Percentiles rank a stretch among this genome's conserved stretches.
These are phyloP conservation scores for Cromileptes altivelis DNA, from an alignment of 2,113 vertebrate species.

Conservation along the genomic window DNA sequence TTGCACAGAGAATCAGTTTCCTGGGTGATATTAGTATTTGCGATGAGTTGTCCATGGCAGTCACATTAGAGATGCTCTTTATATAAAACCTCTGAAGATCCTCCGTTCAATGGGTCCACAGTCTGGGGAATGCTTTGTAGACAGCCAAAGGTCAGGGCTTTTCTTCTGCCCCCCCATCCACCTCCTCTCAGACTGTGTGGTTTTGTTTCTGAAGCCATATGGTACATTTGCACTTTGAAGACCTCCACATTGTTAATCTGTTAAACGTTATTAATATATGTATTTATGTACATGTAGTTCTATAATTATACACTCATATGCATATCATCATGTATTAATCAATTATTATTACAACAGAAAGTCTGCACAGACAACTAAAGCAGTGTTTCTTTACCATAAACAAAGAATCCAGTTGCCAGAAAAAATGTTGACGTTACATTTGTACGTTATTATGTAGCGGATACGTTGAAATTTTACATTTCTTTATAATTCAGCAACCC, in stretches of 20 bases:
- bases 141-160: constrained; percentile 76
- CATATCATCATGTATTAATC: neutral
- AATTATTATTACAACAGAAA: neutral
- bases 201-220: constrained; percentile 62
- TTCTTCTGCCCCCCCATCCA: constrained; percentile 44
- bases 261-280: neutral
- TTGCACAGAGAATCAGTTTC: constrained; percentile 68
- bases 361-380: neutral
- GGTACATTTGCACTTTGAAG: constrained; percentile 52
- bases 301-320: constrained; percentile 1
- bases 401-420: no score
- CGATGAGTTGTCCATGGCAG: constrained; percentile 51
- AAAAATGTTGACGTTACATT: no score
- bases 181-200: constrained; percentile 54
- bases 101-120: constrained; percentile 70
- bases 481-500: no score
- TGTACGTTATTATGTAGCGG: no score
- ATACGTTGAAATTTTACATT: no score
- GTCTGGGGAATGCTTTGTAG: constrained; percentile 70
- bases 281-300: neutral
- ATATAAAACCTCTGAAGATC: constrained; percentile 69
- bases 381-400: neutral
- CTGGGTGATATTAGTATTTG: constrained; percentile 73
- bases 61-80: constrained; percentile 77
- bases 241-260: constrained; percentile 21